Percentiles rank a stretch among this genome's conserved stretches.
phyloP scores from a whole-genome alignment of 2,888 invertebrate genomes.

The Carcina quercana region DNA sequence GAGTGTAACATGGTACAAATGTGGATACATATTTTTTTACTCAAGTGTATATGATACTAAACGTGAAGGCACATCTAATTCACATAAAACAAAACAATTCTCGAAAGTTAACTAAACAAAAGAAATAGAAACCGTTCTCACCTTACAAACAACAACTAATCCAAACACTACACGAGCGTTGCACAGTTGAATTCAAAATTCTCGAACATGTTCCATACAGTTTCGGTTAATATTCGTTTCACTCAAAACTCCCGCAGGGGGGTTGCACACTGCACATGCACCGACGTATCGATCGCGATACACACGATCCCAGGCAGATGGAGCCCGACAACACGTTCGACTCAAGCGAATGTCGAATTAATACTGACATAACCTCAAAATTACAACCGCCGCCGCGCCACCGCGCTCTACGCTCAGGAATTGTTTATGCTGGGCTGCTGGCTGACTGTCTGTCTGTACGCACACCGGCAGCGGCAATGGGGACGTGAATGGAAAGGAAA shows the following conservation, averaged over 20 bases:
- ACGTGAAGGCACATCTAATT: too few relatives aligned
- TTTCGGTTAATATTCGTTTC: slow-evolving; percentile 21
- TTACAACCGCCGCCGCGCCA: slow-evolving; percentile 48
- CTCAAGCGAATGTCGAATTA: slow-evolving; percentile 53
- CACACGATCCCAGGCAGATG: slow-evolving; percentile 30
- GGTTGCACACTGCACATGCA: slow-evolving; percentile 39
- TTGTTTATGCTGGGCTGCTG: slow-evolving; percentile 58
- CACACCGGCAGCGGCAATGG: slow-evolving; percentile 61
- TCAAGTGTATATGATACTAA: too few relatives aligned
- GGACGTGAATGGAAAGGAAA: slow-evolving; percentile 36
- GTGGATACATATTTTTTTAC: too few relatives aligned
- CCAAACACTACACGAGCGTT: slow-evolving; percentile 29
- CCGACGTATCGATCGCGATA: slow-evolving; percentile 52
- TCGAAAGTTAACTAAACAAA: slow-evolving; percentile 32
- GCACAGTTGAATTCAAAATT: slow-evolving; percentile 35
- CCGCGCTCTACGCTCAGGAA: too few relatives aligned
- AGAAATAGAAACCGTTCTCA: slow-evolving; percentile 5
- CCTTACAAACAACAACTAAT: slow-evolving; percentile 26
- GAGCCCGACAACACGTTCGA: slow-evolving; percentile 41
- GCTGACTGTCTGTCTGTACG: slow-evolving; percentile 36
- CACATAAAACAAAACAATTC: too few relatives aligned
- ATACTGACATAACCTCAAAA: slow-evolving; percentile 72
- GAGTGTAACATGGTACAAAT: too few relatives aligned
- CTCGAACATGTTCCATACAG: slow-evolving; percentile 28
- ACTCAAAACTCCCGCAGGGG: slow-evolving; percentile 27